Evolutionary conservation across 1,140 invertebrate species (phyloP), one percentile per base, ranked within the genome.

Genomic region (Eueides isabella): DNA sequence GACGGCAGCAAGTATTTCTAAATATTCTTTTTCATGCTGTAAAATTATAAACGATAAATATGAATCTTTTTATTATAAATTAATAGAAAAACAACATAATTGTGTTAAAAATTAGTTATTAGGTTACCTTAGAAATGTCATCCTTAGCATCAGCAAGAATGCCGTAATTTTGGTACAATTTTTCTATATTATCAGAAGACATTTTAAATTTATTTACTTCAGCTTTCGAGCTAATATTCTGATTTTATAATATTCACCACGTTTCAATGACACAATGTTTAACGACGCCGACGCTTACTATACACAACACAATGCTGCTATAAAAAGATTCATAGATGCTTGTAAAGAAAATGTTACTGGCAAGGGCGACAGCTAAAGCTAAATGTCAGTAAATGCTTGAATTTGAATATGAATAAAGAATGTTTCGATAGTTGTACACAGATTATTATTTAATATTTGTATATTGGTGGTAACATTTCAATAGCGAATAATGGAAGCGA

Each of bases 141-240:
- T 98, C 97, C 87, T 98, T 97, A 55, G 98, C 97, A 86, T 98
- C 97, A 48, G 97, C 97, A 62, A 99, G 94, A 85, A 98, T 95
- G 74, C 97, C 97, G 90, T 98, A 99, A 89, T 98, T 97, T 92
- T 98, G 96, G 87, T 99, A 99, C 76, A 99, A 94, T 87, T 97
- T 96, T 87, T 98, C 97, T 75, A 99, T 97, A 87, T 95, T 97
- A 92, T 97, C 96, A 67, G 85, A 68, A 62, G 90, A 85, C 90
- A 92, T 92, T 31, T 68, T 81, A 16, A 69, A 70, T 2, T 63
- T 63, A 31, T 19, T 30, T 5, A 55, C 48, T 55, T 55, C n/a
- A 23, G 48, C 19, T 55, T 55, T 55, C 9, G 2, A 55, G n/a
- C 9, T n/a, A n/a, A 55, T 19, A n/a, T 9, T 44, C 11, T 26